phyloP scores from a whole-genome alignment of 2,797 vertebrate species.

The Ptychadena robeensis region DNA sequence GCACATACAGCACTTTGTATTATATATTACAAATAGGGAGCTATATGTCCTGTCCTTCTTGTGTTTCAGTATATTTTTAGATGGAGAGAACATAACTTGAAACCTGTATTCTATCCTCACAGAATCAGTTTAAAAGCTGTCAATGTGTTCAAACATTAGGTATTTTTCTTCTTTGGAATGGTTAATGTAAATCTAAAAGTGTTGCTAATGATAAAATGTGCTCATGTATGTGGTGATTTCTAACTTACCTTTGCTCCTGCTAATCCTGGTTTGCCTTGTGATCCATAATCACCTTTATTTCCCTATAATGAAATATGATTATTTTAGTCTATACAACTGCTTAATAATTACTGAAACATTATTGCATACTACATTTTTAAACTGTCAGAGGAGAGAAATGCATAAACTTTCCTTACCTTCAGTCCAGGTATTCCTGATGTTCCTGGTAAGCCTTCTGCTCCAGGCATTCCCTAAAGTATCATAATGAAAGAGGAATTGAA shows the following conservation, averaged over 20 bases:
- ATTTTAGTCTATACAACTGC: background rate
- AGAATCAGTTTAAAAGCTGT: no score
- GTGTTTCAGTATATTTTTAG: no score
- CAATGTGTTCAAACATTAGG: no score
- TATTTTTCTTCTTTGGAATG: no score
- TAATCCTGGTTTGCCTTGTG: slow-evolving; percentile 79
- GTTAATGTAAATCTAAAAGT: no score
- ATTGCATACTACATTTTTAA: background rate
- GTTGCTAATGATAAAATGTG: background rate
- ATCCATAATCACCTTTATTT: slow-evolving; percentile 85
- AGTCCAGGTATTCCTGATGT: slow-evolving; percentile 80
- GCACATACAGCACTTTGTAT: no score
- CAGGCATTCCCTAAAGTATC: slow-evolving; percentile 81
- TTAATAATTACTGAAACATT: background rate
- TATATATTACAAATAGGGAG: no score
- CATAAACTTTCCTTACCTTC: slow-evolving; percentile 77
- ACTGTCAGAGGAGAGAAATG: background rate
- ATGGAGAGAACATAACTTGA: background rate
- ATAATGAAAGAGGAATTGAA: background rate
- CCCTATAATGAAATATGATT: slow-evolving; percentile 76
- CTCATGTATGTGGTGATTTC: background rate
- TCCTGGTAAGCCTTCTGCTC: slow-evolving; percentile 82
- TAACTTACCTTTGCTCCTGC: slow-evolving; percentile 82
- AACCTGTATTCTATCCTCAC: no score
- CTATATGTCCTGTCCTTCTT: no score